These are phyloP conservation scores for Agonum fuliginosum DNA, from an alignment of 2,888 invertebrate species.

Conservation along the genomic window DNA sequence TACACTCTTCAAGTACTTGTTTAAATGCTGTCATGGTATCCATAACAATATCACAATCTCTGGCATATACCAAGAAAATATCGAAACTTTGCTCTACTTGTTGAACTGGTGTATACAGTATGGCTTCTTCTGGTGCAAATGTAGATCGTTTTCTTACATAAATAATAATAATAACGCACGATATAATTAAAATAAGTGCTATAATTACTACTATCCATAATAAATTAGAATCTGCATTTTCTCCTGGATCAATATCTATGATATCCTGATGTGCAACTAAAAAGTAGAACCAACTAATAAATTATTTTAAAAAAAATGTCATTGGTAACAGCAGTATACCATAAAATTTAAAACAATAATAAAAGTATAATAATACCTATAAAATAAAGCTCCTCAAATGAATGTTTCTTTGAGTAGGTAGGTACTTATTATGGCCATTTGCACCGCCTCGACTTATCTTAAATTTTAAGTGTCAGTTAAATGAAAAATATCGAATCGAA, in stretches of 20 bases:
- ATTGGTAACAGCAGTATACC: no score
- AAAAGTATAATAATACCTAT: no score
- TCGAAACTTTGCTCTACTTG: neutral
- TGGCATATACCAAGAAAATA: slow-evolving; percentile 73
- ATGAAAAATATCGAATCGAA: no score
- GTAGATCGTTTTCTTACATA: neutral
- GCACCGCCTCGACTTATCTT: no score
- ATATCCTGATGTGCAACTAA: no score
- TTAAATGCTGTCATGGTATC: slow-evolving; percentile 67
- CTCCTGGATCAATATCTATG: neutral
- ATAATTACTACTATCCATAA: neutral
- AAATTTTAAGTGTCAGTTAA: no score
- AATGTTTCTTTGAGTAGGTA: no score
- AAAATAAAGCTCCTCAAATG: no score
- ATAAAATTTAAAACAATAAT: no score
- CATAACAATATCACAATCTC: slow-evolving; percentile 71
- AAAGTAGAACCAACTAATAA: no score
- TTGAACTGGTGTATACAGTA: neutral
- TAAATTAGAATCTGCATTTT: neutral
- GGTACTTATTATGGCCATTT: no score
- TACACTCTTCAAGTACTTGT: neutral
- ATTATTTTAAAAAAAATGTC: no score
- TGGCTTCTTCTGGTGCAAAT: neutral
- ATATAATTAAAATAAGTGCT: neutral
- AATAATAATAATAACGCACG: neutral